Evolutionary conservation across 2,113 vertebrate species (phyloP), one percentile per base, ranked within the genome.

Genomic region (Campylomormyrus tamandua): DNA sequence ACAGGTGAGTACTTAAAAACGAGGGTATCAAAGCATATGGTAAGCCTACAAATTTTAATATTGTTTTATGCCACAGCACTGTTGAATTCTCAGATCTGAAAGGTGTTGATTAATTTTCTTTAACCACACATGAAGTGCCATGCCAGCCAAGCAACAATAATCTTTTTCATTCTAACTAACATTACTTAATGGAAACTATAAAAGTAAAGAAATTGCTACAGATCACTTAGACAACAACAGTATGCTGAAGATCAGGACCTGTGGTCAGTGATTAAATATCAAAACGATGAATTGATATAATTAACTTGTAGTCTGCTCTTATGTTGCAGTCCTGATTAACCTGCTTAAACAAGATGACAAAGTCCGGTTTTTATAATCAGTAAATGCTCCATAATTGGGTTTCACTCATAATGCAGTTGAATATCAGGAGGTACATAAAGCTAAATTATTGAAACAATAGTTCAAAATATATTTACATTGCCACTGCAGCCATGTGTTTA

Each of bases 1-100:
- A 95, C 91, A 89, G 93, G 96, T 96, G 87, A 94, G 92, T 5
- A 19, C 8, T 21, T 31, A 5, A 9, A 24, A 88, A 15, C 0
- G 0, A 19, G 17, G 2, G 45, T 83, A 27, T 58, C 5, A n/a
- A 5, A 5, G 3, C 15, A 48, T n/a, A 9, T 35, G 27, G n/a
- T 50, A 5, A n/a, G n/a, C n/a, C n/a, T n/a, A n/a, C n/a, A n/a
- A n/a, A n/a, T n/a, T n/a, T n/a, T n/a, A n/a, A n/a, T n/a, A n/a
- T n/a, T n/a, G n/a, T n/a, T n/a, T n/a, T n/a, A n/a, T n/a, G n/a
- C n/a, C n/a, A n/a, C n/a, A n/a, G n/a, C n/a, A n/a, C n/a, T n/a
- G n/a, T n/a, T n/a, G n/a, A n/a, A n/a, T n/a, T n/a, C n/a, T n/a
- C n/a, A n/a, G n/a, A n/a, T n/a, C n/a, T n/a, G n/a, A n/a, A n/a